Evolutionary conservation across 2,888 invertebrate genomes (phyloP).

Genomic region (Sarcophaga variegata): DNA sequence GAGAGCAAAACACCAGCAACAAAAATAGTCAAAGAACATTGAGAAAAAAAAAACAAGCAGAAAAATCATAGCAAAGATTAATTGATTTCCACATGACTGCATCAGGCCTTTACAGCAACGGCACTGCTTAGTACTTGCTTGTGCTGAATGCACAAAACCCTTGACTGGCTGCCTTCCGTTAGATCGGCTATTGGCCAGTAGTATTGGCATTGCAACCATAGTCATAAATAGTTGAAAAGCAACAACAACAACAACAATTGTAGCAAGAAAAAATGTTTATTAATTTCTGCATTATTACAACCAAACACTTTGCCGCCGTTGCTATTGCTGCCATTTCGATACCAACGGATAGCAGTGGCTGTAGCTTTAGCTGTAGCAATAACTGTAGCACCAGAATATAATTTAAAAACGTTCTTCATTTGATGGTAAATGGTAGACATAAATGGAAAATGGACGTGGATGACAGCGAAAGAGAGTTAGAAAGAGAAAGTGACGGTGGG

Average conservation of each 20-base stretch:
- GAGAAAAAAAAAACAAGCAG: slow-evolving; percentile 47
- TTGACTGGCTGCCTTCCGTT: neutral
- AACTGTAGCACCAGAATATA: too few species aligned
- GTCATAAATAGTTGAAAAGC: slow-evolving; percentile 16
- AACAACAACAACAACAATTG: neutral
- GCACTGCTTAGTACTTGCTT: neutral
- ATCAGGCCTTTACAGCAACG: slow-evolving; percentile 50
- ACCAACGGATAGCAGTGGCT: neutral
- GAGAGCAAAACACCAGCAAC: neutral
- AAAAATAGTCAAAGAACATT: slow-evolving; percentile 48
- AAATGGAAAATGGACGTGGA: too few species aligned
- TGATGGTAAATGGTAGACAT: too few species aligned
- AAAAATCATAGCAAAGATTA: slow-evolving; percentile 63
- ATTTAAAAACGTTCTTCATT: too few species aligned
- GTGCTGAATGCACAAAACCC: slow-evolving; percentile 9
- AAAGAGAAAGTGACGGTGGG: too few species aligned
- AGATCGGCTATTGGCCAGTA: neutral
- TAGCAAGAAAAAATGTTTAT: slow-evolving; percentile 34
- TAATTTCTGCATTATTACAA: slow-evolving; percentile 58
- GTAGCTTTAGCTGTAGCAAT: too few species aligned
- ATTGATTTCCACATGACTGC: slow-evolving; percentile 67
- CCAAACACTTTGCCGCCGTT: slow-evolving; percentile 30
- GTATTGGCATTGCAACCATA: slow-evolving; percentile 22
- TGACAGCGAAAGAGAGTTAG: too few species aligned
- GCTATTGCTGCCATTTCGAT: slow-evolving; percentile 41